phyloP scores from a whole-genome alignment of 2,113 vertebrate genomes.

The Triplophysa dalaica region DNA sequence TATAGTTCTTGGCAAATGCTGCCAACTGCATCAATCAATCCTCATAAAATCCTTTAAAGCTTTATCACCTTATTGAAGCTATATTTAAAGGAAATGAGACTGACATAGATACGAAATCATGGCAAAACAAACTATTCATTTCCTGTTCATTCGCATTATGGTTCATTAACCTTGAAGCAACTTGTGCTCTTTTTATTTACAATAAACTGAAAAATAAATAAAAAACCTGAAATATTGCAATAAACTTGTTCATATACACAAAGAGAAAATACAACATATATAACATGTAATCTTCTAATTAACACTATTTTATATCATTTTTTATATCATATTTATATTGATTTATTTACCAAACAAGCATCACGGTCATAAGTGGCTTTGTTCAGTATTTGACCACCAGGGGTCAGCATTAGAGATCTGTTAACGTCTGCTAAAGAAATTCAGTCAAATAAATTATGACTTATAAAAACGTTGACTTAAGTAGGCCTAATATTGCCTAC shows the following conservation, averaged over 20 bases:
- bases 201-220: constrained; percentile 27
- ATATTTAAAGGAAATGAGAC: not conserved
- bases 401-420: constrained; percentile 53
- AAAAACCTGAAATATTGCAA: constrained; percentile 61
- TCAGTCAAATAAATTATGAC: no score
- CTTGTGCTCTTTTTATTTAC: constrained; percentile 59
- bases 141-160: not conserved
- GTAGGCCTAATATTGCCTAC: not conserved
- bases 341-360: no score
- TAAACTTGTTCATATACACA: constrained; percentile 19
- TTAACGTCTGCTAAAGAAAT: not conserved
- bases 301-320: not conserved
- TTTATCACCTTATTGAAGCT: not conserved
- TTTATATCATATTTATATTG: not conserved
- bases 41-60: not conserved
- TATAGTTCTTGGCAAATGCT: not conserved
- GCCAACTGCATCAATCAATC: not conserved
- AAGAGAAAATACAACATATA: no score
- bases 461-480: no score
- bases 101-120: not conserved
- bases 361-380: no score
- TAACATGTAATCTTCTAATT: not conserved
- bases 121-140: constrained; percentile 9
- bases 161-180: not conserved
- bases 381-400: constrained; percentile 49